Percentiles rank a stretch among this genome's conserved stretches.
Conservation (phyloP, 2,797 vertebrate genomes). For the Mormyrus proboscirostris region DNA sequence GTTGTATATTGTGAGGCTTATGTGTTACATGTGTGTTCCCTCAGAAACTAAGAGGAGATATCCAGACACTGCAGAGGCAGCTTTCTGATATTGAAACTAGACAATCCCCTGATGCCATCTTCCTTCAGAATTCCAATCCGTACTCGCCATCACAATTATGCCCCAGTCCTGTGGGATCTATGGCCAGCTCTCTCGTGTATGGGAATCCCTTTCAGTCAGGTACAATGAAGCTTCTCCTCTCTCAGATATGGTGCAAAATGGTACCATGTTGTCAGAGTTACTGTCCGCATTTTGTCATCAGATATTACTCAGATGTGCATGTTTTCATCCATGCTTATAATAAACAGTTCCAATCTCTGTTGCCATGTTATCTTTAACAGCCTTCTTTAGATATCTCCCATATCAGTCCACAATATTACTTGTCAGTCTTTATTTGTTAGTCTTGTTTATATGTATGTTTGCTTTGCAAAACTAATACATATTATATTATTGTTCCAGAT, state of each 20-base stretch:
- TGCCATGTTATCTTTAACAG: neutral
- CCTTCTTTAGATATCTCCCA: neutral
- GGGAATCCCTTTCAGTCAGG: slow-evolving; percentile 31
- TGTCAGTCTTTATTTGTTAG: neutral
- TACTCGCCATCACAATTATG: neutral
- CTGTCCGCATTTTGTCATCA: neutral
- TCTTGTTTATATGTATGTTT: neutral
- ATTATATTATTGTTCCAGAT: neutral
- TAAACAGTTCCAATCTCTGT: neutral
- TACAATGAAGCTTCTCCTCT: neutral
- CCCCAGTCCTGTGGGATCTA: neutral
- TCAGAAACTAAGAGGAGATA: slow-evolving; percentile 37
- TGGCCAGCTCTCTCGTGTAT: neutral
- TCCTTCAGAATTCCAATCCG: slow-evolving; percentile 26
- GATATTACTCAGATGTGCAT: neutral
- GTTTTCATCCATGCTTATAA: neutral
- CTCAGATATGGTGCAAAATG: neutral
- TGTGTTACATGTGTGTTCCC: neutral
- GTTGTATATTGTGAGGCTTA: neutral
- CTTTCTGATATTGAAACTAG: neutral
- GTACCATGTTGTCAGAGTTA: neutral
- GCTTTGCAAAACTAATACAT: neutral
- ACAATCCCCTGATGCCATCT: neutral
- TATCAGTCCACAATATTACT: neutral
- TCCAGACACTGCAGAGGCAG: slow-evolving; percentile 37